A percentile compares a stretch with the other conserved stretches of the same genome.
Conservation (phyloP, 2,797 vertebrate genomes). For the Aphelocoma californica region DNA sequence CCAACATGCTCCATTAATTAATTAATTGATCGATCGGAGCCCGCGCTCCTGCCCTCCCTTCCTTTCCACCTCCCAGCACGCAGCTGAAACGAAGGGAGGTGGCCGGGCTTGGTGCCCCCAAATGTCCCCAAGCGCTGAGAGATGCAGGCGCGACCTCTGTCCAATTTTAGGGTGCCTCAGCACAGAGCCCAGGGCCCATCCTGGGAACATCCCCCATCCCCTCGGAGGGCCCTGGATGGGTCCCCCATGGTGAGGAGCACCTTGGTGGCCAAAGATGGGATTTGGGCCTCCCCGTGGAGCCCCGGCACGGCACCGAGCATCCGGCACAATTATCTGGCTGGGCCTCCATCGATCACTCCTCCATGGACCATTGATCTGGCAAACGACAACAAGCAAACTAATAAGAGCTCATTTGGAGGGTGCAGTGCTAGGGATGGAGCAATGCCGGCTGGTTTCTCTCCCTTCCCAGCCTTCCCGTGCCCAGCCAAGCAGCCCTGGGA, state of each 20-base stretch:
- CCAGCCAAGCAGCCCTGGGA: not conserved
- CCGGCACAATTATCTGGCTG: constrained; percentile 73
- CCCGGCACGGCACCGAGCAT: not conserved
- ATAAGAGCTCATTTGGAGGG: constrained; percentile 73
- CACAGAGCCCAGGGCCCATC: not conserved
- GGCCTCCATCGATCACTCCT: constrained; percentile 82
- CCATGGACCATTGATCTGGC: constrained; percentile 84
- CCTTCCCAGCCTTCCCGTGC: not conserved
- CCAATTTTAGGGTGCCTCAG: not conserved
- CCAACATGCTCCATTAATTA: not conserved
- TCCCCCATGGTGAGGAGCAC: fast-evolving
- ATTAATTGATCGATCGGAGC: constrained; percentile 16
- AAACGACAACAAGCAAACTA: constrained; percentile 83
- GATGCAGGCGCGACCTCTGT: fast-evolving
- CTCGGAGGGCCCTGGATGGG: not conserved
- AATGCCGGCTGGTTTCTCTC: not conserved
- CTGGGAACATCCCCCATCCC: not conserved
- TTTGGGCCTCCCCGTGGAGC: not conserved
- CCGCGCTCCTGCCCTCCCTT: not conserved
- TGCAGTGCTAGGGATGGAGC: fast-evolving
- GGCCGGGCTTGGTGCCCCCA: not conserved
- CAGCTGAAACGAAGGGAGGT: not conserved
- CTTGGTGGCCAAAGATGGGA: not conserved
- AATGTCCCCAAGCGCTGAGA: not conserved
- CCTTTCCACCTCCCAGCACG: not conserved